phyloP scores from a whole-genome alignment of 1,140 invertebrate genomes.

The Dendrolimus punctatus region DNA sequence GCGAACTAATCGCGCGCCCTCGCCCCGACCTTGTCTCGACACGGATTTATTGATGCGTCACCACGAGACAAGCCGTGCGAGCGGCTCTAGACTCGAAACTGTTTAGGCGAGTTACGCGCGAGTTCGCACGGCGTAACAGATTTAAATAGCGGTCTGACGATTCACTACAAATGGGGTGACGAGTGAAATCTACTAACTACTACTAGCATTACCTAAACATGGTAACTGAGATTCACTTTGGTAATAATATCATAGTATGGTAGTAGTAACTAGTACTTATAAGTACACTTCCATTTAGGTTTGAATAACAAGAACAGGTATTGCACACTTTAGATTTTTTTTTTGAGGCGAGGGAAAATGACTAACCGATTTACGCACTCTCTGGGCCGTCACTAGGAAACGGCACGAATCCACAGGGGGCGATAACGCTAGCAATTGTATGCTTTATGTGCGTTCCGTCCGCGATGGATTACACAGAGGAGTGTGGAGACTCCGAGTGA shows the following conservation, averaged over 20 bases:
- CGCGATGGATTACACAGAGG: too few relatives aligned
- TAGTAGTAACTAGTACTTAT: too few relatives aligned
- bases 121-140: conserved; percentile 16
- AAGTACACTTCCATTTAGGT: too few relatives aligned
- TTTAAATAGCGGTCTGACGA: conserved; percentile 11
- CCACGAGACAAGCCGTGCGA: conserved; percentile 23
- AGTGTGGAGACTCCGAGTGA: too few relatives aligned
- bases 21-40: conserved; percentile 64
- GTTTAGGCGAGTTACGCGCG: conserved; percentile 20
- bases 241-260: background rate
- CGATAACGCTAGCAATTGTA: too few relatives aligned
- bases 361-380: too few relatives aligned
- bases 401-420: too few relatives aligned
- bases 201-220: too few relatives aligned
- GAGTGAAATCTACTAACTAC: conserved; percentile 1
- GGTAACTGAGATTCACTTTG: background rate
- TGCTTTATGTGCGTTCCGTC: too few relatives aligned
- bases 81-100: conserved; percentile 13
- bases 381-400: too few relatives aligned
- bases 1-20: conserved; percentile 58
- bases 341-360: too few relatives aligned
- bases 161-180: conserved; percentile 10
- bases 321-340: too few relatives aligned
- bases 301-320: background rate
- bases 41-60: conserved; percentile 66